A percentile compares a stretch with the other conserved stretches of the same genome.
These are phyloP conservation scores for Meghimatium bilineatum DNA, from an alignment of 2,888 invertebrate genomes.

Conservation along the genomic window DNA sequence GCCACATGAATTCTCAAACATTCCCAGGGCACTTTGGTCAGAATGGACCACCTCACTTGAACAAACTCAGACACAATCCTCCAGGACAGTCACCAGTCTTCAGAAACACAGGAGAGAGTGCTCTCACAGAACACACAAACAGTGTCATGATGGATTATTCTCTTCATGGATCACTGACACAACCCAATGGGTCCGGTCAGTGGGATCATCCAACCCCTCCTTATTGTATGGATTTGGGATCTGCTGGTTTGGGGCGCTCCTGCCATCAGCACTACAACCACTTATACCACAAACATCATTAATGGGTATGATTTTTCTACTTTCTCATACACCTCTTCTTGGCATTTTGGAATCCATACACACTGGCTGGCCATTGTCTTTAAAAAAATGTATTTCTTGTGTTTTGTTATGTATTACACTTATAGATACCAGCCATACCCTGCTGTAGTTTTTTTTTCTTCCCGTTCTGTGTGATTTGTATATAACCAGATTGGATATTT, in stretches of 20 bases:
- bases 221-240: constrained; percentile 37
- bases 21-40: constrained; percentile 7
- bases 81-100: constrained; percentile 13
- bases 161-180: constrained; percentile 30
- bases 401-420: constrained; percentile 2
- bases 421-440: constrained; percentile 18
- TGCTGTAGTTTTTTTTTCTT: constrained; percentile 7
- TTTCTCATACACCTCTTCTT: constrained; percentile 9
- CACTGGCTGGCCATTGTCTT: constrained; percentile 38
- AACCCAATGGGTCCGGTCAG: constrained; percentile 47
- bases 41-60: constrained; percentile 26
- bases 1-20: background rate
- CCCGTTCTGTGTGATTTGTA: constrained; percentile 16
- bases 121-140: constrained; percentile 1
- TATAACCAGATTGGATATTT: background rate
- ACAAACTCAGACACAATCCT: constrained; percentile 8
- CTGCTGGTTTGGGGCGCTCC: constrained; percentile 38
- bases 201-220: constrained; percentile 40
- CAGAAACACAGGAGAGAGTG: constrained; percentile 14
- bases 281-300: constrained; percentile 37
- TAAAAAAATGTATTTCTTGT: background rate
- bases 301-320: constrained; percentile 46
- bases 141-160: constrained; percentile 9
- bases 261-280: constrained; percentile 39
- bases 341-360: constrained; percentile 44